Conservation (phyloP, 1,140 invertebrate species). For the Ceratina australensis region DNA sequence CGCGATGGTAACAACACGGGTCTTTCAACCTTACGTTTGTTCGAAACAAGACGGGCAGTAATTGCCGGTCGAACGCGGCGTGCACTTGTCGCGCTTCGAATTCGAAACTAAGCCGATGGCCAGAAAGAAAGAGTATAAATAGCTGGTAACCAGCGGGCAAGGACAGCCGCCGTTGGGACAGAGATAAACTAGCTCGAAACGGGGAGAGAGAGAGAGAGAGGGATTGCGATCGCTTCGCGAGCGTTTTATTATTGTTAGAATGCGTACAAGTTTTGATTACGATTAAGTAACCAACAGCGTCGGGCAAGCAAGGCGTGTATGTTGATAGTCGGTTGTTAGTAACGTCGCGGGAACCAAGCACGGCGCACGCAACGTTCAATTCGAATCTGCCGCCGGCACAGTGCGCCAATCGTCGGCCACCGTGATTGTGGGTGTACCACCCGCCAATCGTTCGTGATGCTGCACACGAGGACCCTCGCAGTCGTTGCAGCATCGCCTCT, state of each 20-base stretch:
- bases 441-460: conserved; percentile 60
- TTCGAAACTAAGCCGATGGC: not conserved
- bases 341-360: not conserved
- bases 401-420: conserved; percentile 54
- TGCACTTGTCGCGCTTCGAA: conserved; percentile 15
- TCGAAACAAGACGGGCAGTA: not conserved
- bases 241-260: not conserved
- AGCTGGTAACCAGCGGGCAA: not conserved
- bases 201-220: too few species aligned
- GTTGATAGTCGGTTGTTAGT: not conserved
- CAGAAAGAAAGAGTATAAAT: conserved; percentile 19
- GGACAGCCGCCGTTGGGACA: not conserved
- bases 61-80: conserved; percentile 1
- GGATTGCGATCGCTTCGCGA: not conserved
- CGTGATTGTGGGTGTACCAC: conserved; percentile 12
- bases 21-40: conserved; percentile 1
- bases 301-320: not conserved
- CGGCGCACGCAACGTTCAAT: conserved; percentile 18
- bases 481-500: conserved; percentile 44
- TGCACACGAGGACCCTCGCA: conserved; percentile 57
- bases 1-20: not conserved
- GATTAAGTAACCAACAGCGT: not conserved
- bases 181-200: too few species aligned
- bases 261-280: conserved; percentile 1
- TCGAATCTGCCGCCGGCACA: conserved; percentile 50